Base-by-base conservation (phyloP, 1,140 invertebrate species). In the Adelges cooleyi region DNA sequence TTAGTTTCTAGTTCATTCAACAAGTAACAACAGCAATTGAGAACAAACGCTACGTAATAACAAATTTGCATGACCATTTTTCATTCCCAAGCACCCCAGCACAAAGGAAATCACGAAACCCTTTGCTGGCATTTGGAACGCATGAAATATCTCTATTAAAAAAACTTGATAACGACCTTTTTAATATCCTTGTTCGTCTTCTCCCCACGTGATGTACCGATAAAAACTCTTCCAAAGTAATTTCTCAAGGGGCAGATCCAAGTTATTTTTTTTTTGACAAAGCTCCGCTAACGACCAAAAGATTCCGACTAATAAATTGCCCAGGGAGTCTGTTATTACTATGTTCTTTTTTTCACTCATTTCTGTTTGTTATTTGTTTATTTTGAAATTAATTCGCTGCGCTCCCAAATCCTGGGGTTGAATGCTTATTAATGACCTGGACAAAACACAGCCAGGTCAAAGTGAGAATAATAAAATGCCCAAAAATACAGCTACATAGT, bases 291-390 rank as follows among this genome's bases (percentile, higher is more conserved):
- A 62, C 25, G 56, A 62, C 56, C 56, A 3, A 62, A 62, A 59
- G 38, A 62, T 62, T 62, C 18, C 42, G 44, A 46, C 56, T 62
- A 62, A 48, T 62, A 48, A 62, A 62, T 62, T 62, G 27, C 42
- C 44, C 22, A 62, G 56, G 56, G 56, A 44, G 38, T 46, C 20
- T 46, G 40, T 62, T 46, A 62, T 62, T 62, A 46, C 42, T 36
- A 59, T 59, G 11, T 11, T 6, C 42, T 56, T 56, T 40, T 20
- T 33, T 27, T 44, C 23, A n/a, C 17, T n/a, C 53, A 17, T 44
- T 62, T n/a, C 13, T 29, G 42, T 36, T 59, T 22, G 6, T 48
- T 23, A 22, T 38, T 33, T 18, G 27, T 44, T 25, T 25, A 53
- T 59, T 11, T 44, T 42, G 13, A 59, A 33, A 62, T 62, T 62